These are phyloP conservation scores for Melitaea athalia DNA, from an alignment of 2,888 invertebrate species.

Conservation along the genomic window DNA sequence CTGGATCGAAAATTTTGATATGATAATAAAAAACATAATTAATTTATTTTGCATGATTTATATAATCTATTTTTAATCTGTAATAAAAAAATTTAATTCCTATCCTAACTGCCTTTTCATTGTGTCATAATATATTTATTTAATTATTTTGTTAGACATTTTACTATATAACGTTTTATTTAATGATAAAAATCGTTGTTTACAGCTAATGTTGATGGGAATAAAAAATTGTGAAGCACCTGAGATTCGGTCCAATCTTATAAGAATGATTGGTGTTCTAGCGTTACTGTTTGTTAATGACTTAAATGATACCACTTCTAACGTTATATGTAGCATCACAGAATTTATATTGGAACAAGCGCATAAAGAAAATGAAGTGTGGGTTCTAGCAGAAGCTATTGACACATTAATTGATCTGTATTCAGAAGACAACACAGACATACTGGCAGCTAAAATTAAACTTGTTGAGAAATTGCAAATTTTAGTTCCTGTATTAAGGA, in stretches of 20 bases:
- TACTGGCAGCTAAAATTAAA: slow-evolving; percentile 83
- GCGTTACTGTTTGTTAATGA: slow-evolving; percentile 75
- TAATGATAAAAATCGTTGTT: slow-evolving; percentile 29
- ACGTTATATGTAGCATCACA: slow-evolving; percentile 73
- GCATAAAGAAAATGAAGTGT: slow-evolving; percentile 84
- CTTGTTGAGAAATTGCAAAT: slow-evolving; percentile 83
- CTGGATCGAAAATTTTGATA: no score
- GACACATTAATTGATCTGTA: slow-evolving; percentile 90
- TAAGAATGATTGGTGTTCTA: slow-evolving; percentile 82
- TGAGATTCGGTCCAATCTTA: slow-evolving; percentile 82
- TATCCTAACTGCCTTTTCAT: no score
- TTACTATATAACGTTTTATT: neutral
- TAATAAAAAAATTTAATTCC: no score
- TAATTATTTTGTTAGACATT: neutral
- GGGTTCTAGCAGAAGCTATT: slow-evolving; percentile 88
- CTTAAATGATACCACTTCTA: slow-evolving; percentile 62
- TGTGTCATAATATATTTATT: no score
- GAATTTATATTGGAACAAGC: slow-evolving; percentile 84
- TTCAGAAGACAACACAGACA: slow-evolving; percentile 88
- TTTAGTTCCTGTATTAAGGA: slow-evolving; percentile 84
- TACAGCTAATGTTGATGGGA: slow-evolving; percentile 79
- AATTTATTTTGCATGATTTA: no score
- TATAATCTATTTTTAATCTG: no score
- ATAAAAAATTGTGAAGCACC: slow-evolving; percentile 77
- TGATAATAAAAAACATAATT: no score